These are phyloP conservation scores for Drosophila pseudoananassae DNA, from an alignment of 1,140 invertebrate genomes.

Conservation along the genomic window DNA sequence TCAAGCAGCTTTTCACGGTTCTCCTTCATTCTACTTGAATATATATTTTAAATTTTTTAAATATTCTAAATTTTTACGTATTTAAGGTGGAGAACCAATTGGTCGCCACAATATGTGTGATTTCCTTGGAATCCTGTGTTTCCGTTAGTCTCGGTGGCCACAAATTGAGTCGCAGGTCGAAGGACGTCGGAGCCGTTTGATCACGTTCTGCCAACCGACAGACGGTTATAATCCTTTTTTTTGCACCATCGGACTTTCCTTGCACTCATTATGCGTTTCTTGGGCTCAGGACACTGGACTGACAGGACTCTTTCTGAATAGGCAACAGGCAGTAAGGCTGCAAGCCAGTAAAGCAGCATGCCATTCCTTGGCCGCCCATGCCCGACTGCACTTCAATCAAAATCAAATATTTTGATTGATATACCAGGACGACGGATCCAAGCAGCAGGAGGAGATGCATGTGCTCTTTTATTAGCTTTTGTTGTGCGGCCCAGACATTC, in stretches of 20 bases:
- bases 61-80: not conserved
- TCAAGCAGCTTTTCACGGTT: not conserved
- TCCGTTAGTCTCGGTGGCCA: constrained; percentile 31
- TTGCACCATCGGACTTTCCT: constrained; percentile 22
- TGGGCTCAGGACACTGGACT: constrained; percentile 19
- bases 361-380: constrained; percentile 52
- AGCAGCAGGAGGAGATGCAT: not conserved
- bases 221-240: constrained; percentile 59
- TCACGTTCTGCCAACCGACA: constrained; percentile 41
- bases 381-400: constrained; percentile 78
- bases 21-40: not conserved
- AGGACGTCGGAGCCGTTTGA: constrained; percentile 11
- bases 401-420: constrained; percentile 82
- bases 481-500: constrained; percentile 36
- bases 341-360: not conserved
- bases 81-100: not conserved
- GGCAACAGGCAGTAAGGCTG: constrained; percentile 60
- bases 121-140: constrained; percentile 1
- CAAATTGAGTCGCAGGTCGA: constrained; percentile 23
- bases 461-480: constrained; percentile 16
- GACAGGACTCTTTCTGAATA: constrained; percentile 38
- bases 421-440: constrained; percentile 30
- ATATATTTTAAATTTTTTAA: not conserved
- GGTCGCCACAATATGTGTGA: not conserved
- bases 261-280: constrained; percentile 55